A percentile compares a stretch with the other conserved stretches of the same genome.
Evolutionary conservation across 2,888 invertebrate species (phyloP).

Genomic region (Sarcophaga rosellei): DNA sequence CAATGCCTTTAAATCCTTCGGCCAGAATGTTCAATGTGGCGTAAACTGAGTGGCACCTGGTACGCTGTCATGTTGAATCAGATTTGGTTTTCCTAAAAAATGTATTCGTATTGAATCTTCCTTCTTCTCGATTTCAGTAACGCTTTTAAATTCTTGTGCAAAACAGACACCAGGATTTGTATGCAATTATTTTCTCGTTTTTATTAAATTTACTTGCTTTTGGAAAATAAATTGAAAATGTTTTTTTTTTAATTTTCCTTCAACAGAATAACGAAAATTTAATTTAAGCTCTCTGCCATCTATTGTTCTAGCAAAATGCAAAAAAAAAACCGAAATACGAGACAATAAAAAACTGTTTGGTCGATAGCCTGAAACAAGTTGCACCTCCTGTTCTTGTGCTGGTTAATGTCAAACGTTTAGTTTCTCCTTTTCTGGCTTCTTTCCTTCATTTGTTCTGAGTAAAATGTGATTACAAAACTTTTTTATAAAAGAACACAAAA

Average conservation of each 20-base stretch:
- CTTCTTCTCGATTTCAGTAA: too few species aligned
- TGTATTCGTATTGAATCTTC: too few species aligned
- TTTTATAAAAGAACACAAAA: constrained; percentile 24
- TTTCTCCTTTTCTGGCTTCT: neutral
- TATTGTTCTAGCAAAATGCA: neutral
- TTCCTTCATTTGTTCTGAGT: neutral
- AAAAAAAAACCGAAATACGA: neutral
- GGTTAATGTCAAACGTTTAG: constrained; percentile 54
- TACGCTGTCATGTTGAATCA: too few species aligned
- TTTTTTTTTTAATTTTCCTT: neutral
- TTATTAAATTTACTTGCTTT: neutral
- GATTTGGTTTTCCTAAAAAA: too few species aligned
- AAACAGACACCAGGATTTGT: neutral
- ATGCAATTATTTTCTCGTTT: constrained; percentile 24
- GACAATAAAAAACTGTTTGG: neutral
- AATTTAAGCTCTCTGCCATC: constrained; percentile 35
- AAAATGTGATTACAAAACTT: constrained; percentile 49
- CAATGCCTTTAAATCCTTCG: too few species aligned
- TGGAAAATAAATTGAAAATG: neutral
- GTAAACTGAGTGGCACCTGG: too few species aligned
- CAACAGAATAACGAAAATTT: constrained; percentile 20
- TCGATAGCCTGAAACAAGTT: constrained; percentile 1
- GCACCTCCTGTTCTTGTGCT: constrained; percentile 29
- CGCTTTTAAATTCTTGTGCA: neutral
- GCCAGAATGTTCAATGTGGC: too few species aligned